Base-by-base conservation (phyloP, 2,888 invertebrate species). In the Pemphredon lugubris region DNA sequence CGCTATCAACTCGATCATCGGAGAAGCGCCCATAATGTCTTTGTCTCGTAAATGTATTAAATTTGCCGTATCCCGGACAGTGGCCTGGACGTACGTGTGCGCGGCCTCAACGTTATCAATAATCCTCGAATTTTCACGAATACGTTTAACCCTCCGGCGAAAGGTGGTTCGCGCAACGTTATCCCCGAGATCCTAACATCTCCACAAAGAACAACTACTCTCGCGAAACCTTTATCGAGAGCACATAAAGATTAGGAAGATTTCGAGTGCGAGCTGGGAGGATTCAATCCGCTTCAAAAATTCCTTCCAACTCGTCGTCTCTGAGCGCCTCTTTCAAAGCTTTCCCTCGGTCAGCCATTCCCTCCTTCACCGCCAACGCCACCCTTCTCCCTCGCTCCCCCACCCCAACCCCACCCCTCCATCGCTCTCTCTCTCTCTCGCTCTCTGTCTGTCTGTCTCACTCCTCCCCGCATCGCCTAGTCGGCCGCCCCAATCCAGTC, bases 311-410 rank as follows among this genome's bases (percentile, higher is more conserved):
- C 39, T n/a, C 20, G 30, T 16, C 16, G 23, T 71, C 58, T 66
- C 45, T 18, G 51, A 26, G 73, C 44, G 67, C 60, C 70, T 73
- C 79, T 81, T 81, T 74, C 67, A 77, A 71, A 79, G 81, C 78
- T 55, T 32, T 37, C 30, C 4, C 77, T 70, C 73, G 79, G 79
- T 80, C 77, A 77, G 79, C 79, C 77, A 75, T 75, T 69, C 72
- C 73, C 63, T 75, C 72, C 54, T n/a, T n/a, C n/a, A n/a, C n/a
- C n/a, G n/a, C 60, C 61, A 68, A 63, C 61, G 67, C 63, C 54
- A 48, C 66, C 73, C 21, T 59, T 21, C 14, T 37, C n/a, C n/a
- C 37, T 37, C 13, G 11, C 11, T 37, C n/a, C 13, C 30, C 7
- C 9, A 6, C 64, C 65, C 60, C 61, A 68, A 63, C 61, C 69